These are phyloP conservation scores for Cavia porcellus DNA, from an alignment of 2,113 vertebrate species.

Conservation along the genomic window DNA sequence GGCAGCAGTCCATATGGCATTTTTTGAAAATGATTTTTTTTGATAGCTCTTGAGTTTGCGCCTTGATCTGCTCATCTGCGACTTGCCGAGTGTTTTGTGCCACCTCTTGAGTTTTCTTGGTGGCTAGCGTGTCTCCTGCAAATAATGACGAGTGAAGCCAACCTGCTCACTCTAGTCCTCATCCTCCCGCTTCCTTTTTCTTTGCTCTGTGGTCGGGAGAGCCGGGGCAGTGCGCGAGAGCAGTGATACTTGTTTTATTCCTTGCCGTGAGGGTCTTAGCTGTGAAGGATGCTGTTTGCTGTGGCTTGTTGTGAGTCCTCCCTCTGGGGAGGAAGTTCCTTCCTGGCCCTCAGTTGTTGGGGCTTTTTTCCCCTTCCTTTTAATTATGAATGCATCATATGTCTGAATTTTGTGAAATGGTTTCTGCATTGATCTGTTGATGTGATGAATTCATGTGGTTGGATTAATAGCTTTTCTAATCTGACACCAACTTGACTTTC, in stretches of 20 bases:
- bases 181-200: neutral
- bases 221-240: neutral
- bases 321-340: neutral
- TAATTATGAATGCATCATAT: slow-evolving; percentile 11
- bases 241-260: neutral
- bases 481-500: neutral
- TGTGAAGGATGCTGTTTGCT: neutral
- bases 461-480: neutral
- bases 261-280: neutral
- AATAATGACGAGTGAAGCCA: neutral
- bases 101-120: neutral
- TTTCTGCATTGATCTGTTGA: neutral
- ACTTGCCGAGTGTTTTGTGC: neutral
- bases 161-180: neutral
- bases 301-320: neutral
- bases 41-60: neutral
- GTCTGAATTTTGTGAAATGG: slow-evolving; percentile 14
- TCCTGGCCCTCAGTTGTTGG: neutral
- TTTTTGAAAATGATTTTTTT: neutral
- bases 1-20: neutral
- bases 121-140: neutral
- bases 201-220: neutral
- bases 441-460: neutral
- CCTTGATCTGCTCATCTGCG: neutral
- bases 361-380: neutral